Conservation (phyloP, 2,888 invertebrate genomes). For the Leptothorax acervorum region DNA sequence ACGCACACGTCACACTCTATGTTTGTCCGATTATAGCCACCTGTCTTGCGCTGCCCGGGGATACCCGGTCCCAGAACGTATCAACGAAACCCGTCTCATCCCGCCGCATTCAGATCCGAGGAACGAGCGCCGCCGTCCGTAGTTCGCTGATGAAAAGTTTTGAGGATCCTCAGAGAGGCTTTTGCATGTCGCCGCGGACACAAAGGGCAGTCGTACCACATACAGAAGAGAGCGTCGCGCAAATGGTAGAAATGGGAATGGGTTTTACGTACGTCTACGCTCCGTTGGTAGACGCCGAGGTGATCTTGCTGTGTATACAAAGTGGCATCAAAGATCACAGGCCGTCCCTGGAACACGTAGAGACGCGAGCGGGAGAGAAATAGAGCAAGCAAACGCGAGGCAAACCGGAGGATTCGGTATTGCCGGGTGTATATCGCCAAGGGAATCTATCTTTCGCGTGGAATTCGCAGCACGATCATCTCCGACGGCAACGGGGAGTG, state of each 20-base stretch:
- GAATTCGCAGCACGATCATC: constrained; percentile 83
- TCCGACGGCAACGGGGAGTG: constrained; percentile 82
- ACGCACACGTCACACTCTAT: not conserved
- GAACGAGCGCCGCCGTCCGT: not conserved
- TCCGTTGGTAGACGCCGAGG: not conserved
- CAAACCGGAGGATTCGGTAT: constrained; percentile 62
- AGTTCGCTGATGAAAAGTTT: constrained; percentile 48
- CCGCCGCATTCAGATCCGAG: constrained; percentile 19
- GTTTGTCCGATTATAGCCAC: constrained; percentile 30
- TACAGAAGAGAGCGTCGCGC: not conserved
- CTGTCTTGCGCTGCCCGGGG: constrained; percentile 25
- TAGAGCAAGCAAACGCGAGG: constrained; percentile 24
- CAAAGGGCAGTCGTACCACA: not conserved
- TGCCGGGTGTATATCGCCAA: constrained; percentile 72
- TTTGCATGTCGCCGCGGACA: constrained; percentile 14
- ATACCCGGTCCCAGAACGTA: constrained; percentile 41
- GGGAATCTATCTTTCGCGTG: constrained; percentile 79
- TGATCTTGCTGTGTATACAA: constrained; percentile 63
- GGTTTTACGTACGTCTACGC: not conserved
- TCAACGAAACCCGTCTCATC: constrained; percentile 38
- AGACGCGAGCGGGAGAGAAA: constrained; percentile 25
- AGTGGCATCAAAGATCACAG: constrained; percentile 76
- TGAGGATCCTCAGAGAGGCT: constrained; percentile 16
- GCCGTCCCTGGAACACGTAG: constrained; percentile 71
- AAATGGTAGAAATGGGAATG: not conserved